phyloP scores from a whole-genome alignment of 2,888 invertebrate genomes.

The Arctia plantaginis region DNA sequence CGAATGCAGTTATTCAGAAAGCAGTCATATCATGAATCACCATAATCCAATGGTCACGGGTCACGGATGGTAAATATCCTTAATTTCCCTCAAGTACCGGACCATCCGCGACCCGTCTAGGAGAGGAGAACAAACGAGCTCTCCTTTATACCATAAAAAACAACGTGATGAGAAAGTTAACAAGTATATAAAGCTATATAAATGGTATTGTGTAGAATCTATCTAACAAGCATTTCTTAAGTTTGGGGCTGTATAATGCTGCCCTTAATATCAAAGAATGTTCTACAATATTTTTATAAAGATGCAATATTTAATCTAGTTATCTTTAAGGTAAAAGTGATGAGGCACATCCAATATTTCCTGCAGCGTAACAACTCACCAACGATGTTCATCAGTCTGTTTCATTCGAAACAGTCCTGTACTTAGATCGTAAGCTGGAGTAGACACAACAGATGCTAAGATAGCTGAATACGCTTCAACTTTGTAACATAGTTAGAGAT shows the following conservation, averaged over 20 bases:
- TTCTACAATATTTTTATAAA: background rate
- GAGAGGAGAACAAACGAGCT: no score
- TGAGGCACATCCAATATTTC: constrained; percentile 17
- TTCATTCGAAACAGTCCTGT: constrained; percentile 48
- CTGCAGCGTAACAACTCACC: background rate
- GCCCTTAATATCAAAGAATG: background rate
- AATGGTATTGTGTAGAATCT: background rate
- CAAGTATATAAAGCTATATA: no score
- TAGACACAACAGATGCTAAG: constrained; percentile 35
- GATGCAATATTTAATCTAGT: no score
- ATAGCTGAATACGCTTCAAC: constrained; percentile 26
- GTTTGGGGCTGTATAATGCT: background rate
- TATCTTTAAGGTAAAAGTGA: background rate
- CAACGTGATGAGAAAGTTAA: no score
- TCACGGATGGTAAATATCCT: no score
- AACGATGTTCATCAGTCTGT: constrained; percentile 49
- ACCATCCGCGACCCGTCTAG: no score
- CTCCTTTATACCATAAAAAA: no score
- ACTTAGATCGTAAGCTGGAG: constrained; percentile 40
- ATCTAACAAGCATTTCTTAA: background rate
- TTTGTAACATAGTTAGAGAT: constrained; percentile 18
- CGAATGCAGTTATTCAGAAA: no score
- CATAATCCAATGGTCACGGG: no score
- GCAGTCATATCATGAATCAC: no score
- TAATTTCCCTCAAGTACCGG: no score